Conservation (phyloP, 2,888 invertebrate species). For the Tetrapedia diversipes region DNA sequence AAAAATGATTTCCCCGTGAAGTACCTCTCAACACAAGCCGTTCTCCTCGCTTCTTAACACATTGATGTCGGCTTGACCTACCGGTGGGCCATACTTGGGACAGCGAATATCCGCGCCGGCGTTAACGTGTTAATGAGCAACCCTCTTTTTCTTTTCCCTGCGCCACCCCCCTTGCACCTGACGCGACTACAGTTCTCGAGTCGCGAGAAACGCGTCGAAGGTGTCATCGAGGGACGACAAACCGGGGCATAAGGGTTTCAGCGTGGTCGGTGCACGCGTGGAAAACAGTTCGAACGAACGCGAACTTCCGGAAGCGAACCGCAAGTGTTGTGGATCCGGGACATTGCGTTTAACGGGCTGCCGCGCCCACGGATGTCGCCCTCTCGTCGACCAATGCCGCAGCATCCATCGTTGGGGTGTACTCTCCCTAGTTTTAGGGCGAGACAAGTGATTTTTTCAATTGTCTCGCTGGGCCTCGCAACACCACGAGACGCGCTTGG, state of each 20-base stretch:
- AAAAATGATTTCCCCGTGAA: not conserved
- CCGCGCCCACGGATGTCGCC: conserved; percentile 66
- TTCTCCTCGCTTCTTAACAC: not conserved
- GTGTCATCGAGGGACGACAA: conserved; percentile 11
- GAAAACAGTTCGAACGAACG: conserved; percentile 42
- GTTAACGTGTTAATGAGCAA: too few species aligned
- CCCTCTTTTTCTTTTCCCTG: not conserved
- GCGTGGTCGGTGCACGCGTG: conserved; percentile 47
- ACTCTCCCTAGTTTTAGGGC: conserved; percentile 72
- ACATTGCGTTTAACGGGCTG: conserved; percentile 77
- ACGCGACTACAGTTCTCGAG: not conserved
- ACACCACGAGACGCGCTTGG: conserved; percentile 79
- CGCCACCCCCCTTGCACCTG: not conserved
- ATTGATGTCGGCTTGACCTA: too few species aligned
- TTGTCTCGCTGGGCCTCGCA: conserved; percentile 77
- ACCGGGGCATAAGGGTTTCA: conserved; percentile 19
- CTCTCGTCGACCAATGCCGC: conserved; percentile 61
- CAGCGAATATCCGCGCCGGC: too few species aligned
- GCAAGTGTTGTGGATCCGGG: conserved; percentile 73
- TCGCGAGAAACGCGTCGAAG: not conserved
- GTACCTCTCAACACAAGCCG: not conserved
- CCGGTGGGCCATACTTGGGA: too few species aligned
- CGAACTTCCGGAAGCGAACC: conserved; percentile 55
- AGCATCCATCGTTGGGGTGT: conserved; percentile 62
- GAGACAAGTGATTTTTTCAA: conserved; percentile 82